Percentiles rank a stretch among this genome's conserved stretches.
These are phyloP conservation scores for Eutrigla gurnardus DNA, from an alignment of 2,797 vertebrate genomes.

Conservation along the genomic window DNA sequence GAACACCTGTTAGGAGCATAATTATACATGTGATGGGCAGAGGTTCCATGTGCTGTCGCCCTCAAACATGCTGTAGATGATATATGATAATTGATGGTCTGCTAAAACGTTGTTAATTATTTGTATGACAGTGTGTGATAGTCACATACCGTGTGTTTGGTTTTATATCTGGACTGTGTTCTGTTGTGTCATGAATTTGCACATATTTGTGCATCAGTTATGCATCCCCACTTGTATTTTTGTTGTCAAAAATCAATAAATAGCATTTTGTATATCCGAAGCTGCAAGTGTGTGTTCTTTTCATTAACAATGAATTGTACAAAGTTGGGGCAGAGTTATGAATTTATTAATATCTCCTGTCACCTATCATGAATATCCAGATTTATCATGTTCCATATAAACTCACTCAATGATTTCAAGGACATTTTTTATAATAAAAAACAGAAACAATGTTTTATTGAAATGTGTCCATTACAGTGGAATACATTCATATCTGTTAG, in stretches of 20 bases:
- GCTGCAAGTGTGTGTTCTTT: neutral
- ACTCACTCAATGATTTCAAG: neutral
- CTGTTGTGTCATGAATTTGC: slow-evolving; percentile 31
- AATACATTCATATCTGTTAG: neutral
- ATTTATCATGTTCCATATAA: neutral
- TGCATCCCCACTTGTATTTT: slow-evolving; percentile 28
- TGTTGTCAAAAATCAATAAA: slow-evolving; percentile 41
- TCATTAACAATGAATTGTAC: neutral
- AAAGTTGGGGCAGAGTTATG: neutral
- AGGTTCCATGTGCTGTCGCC: slow-evolving; percentile 59
- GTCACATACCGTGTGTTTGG: slow-evolving; percentile 4
- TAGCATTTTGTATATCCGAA: slow-evolving; percentile 30
- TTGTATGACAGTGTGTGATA: slow-evolving; percentile 43
- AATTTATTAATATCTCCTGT: no score
- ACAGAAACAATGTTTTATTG: no score
- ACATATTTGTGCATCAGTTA: slow-evolving; percentile 41
- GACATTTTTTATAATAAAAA: neutral
- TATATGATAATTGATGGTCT: slow-evolving; percentile 66
- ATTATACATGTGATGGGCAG: slow-evolving; percentile 78
- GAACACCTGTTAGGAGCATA: slow-evolving; percentile 85
- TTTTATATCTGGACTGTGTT: slow-evolving; percentile 26
- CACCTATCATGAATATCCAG: no score
- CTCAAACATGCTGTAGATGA: slow-evolving; percentile 72
- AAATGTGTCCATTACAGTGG: neutral
- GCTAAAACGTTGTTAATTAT: slow-evolving; percentile 40